These are phyloP conservation scores for Mus spicilegus DNA, from an alignment of 2,113 vertebrate species.

Conservation along the genomic window DNA sequence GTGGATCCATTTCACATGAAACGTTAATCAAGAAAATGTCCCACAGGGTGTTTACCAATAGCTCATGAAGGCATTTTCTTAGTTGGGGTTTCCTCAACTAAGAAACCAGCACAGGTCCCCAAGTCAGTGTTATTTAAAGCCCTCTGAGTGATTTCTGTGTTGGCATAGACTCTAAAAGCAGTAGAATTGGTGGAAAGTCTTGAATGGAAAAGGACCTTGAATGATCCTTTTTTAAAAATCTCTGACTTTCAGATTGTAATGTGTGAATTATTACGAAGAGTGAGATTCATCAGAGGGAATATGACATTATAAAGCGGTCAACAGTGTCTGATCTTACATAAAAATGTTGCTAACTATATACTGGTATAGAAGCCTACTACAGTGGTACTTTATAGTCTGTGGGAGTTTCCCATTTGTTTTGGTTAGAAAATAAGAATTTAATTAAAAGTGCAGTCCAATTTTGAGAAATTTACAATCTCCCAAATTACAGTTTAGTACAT, in stretches of 20 bases:
- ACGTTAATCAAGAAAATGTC: not conserved
- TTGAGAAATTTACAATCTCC: not conserved
- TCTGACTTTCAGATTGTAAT: not conserved
- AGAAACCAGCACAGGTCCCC: not conserved
- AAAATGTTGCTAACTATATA: constrained; percentile 3
- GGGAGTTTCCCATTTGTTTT: not conserved
- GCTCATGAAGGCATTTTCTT: not conserved
- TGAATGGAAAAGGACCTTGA: not conserved
- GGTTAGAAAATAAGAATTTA: constrained; percentile 12
- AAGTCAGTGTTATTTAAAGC: not conserved
- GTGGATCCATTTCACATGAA: not conserved
- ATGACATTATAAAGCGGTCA: not conserved
- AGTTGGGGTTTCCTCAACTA: not conserved
- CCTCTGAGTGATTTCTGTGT: not conserved
- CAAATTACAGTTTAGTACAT: constrained; percentile 6
- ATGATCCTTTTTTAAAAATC: not conserved
- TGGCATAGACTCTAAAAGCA: not conserved
- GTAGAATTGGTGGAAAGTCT: not conserved
- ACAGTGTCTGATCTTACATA: not conserved
- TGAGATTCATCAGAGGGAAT: not conserved
- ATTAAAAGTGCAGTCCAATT: constrained; percentile 21
- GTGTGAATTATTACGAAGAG: not conserved
- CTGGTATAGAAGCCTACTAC: not conserved
- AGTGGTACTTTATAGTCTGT: not conserved
- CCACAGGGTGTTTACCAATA: not conserved